Evolutionary conservation across 2,797 vertebrate genomes (phyloP).

Genomic region (Manis pentadactyla): DNA sequence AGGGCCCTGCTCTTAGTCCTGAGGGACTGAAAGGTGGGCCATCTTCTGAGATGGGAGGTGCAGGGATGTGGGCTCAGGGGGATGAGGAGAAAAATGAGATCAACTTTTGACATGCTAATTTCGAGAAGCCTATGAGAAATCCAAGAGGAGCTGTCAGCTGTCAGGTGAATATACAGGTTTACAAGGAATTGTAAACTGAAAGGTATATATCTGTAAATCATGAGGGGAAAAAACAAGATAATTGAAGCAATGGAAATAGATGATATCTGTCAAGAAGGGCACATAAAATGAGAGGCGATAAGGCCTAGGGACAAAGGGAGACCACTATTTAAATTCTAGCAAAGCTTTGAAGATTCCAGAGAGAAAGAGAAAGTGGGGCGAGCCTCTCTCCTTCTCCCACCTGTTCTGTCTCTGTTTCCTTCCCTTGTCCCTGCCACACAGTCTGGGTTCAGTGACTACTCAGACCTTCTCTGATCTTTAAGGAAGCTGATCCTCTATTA

Average conservation of each 20-base stretch:
- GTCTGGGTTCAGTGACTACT: neutral
- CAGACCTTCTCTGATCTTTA: neutral
- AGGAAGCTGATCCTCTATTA: neutral
- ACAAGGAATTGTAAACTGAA: neutral
- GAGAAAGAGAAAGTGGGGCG: neutral
- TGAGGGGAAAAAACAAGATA: neutral
- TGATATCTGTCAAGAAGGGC: conserved; percentile 23
- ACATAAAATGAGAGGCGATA: neutral
- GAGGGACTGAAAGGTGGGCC: neutral
- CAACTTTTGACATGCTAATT: conserved; percentile 22
- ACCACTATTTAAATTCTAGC: neutral
- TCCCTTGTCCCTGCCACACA: neutral
- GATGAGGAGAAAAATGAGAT: neutral
- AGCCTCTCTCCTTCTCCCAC: neutral
- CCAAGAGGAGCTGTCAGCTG: neutral
- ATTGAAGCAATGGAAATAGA: neutral
- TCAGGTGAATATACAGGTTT: neutral
- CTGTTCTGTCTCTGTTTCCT: neutral
- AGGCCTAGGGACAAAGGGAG: neutral
- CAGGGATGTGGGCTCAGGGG: neutral
- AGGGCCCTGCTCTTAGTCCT: neutral
- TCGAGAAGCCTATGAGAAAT: conserved; percentile 9
- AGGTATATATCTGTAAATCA: conserved; percentile 33
- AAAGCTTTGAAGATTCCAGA: neutral
- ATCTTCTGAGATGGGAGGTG: neutral